Evolutionary conservation across 1,140 invertebrate species (phyloP).

Genomic region (Lepeophtheirus salmonis): DNA sequence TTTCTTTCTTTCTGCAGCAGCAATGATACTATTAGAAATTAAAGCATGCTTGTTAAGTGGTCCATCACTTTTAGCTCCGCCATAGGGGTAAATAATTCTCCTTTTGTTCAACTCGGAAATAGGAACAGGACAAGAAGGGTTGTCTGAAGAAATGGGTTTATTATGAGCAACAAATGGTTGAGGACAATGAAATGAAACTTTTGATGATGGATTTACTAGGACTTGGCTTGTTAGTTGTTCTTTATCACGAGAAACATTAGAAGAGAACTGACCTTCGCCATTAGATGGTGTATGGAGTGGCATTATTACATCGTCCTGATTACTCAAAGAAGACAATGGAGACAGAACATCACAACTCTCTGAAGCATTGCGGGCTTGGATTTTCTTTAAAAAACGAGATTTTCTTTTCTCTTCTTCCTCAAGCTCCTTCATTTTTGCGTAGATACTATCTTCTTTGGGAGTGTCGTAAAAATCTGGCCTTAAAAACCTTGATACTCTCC

Average conservation of each 20-base stretch:
- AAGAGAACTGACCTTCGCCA: slow-evolving; percentile 8
- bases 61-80: slow-evolving; percentile 16
- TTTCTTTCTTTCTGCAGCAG: slow-evolving; percentile 17
- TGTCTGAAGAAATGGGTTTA: not conserved
- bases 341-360: not conserved
- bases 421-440: slow-evolving; percentile 11
- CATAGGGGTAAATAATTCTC: slow-evolving; percentile 14
- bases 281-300: not conserved
- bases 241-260: not conserved
- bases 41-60: slow-evolving; percentile 18
- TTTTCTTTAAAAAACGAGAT: not conserved
- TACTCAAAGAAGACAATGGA: not conserved
- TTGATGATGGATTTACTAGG: not conserved
- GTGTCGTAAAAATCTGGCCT: slow-evolving; percentile 7
- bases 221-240: not conserved
- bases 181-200: not conserved
- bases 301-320: not conserved
- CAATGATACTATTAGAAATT: slow-evolving; percentile 16
- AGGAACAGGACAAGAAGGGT: not conserved
- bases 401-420: slow-evolving; percentile 7
- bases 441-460: slow-evolving; percentile 6
- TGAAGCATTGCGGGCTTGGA: not conserved
- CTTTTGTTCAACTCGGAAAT: not conserved
- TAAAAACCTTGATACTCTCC: slow-evolving; percentile 6
- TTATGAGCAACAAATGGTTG: not conserved